phyloP scores from a whole-genome alignment of 2,797 vertebrate genomes.

The Zalophus californianus region DNA sequence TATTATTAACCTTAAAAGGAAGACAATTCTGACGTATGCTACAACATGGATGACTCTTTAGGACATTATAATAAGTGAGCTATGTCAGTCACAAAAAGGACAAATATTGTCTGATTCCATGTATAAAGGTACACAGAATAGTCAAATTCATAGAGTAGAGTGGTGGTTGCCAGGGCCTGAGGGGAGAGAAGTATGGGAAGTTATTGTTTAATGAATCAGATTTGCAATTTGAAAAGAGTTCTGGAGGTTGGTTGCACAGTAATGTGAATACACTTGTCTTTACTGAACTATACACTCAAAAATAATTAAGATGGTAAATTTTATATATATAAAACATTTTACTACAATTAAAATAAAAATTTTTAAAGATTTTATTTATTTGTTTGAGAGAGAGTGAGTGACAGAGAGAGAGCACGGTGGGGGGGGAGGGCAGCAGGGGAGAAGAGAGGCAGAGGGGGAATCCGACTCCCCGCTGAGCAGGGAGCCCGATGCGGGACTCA shows the following conservation, averaged over 20 bases:
- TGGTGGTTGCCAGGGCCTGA: not conserved
- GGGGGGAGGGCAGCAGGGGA: too few relatives aligned
- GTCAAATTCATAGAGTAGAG: not conserved
- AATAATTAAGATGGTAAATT: not conserved
- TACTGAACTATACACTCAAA: not conserved
- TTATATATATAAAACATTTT: not conserved
- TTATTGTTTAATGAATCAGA: not conserved
- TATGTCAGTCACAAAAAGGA: not conserved
- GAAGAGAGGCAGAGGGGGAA: too few relatives aligned
- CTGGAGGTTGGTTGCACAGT: not conserved
- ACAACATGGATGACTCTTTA: not conserved
- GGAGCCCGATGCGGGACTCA: too few relatives aligned
- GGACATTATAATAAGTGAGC: not conserved
- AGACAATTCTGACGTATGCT: not conserved
- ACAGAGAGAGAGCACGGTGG: too few relatives aligned
- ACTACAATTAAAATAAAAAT: not conserved
- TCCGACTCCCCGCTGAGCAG: too few relatives aligned
- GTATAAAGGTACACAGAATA: not conserved
- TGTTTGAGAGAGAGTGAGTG: too few relatives aligned
- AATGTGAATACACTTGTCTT: not conserved
- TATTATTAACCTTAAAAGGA: not conserved
- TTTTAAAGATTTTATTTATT: not conserved
- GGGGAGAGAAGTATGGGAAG: not conserved
- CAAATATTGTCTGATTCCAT: not conserved
- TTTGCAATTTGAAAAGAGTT: not conserved